Evolutionary conservation across 92 coral and sea anemone species (phyloP).

Genomic region (Bergia puertoricense): DNA sequence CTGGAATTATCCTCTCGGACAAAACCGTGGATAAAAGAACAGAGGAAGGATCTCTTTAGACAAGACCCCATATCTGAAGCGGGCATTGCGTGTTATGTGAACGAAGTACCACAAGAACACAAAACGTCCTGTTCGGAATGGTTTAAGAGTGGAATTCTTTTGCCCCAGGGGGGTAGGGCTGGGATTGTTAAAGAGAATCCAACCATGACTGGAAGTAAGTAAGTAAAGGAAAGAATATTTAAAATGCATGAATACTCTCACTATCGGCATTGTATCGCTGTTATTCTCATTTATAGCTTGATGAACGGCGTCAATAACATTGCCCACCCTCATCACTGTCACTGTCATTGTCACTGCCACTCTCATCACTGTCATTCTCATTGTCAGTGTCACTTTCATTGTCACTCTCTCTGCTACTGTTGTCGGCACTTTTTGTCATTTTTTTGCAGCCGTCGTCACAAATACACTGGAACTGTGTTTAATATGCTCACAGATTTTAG

Average conservation of each 20-base stretch:
- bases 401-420: background rate
- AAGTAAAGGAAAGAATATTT: background rate
- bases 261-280: too few species aligned
- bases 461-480: too few species aligned
- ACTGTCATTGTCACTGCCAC: background rate
- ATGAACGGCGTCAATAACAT: too few species aligned
- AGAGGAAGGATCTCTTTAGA: background rate
- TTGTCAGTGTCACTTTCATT: background rate
- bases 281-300: too few species aligned
- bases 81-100: conserved; percentile 11
- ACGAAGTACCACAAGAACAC: conserved; percentile 32
- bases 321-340: too few species aligned
- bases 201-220: background rate
- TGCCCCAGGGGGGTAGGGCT: background rate
- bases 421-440: background rate
- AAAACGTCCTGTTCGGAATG: conserved; percentile 5
- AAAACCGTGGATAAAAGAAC: too few species aligned
- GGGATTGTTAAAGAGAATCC: conserved; percentile 38
- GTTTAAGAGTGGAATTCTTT: conserved; percentile 1
- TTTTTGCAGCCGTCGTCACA: too few species aligned
- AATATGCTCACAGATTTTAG: too few species aligned
- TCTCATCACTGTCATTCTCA: background rate
- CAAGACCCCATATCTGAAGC: background rate
- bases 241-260: too few species aligned
- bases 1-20: too few species aligned